A percentile compares a stretch with the other conserved stretches of the same genome.
phyloP scores from a whole-genome alignment of 2,888 invertebrate genomes.

The Uloborus plumipes region DNA sequence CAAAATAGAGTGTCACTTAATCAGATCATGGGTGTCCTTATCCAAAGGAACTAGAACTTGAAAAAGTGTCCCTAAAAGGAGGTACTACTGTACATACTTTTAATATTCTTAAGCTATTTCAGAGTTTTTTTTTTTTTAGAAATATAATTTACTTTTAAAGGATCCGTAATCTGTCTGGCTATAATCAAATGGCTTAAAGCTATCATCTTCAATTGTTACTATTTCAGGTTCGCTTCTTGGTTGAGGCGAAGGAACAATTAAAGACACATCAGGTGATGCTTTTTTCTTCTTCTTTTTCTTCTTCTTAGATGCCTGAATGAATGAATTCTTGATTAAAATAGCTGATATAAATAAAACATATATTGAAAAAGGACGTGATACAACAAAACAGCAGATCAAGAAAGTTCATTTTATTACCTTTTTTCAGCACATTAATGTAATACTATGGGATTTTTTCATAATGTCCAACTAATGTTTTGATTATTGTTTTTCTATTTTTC shows the following conservation, averaged over 20 bases:
- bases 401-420: too few species aligned
- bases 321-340: too few species aligned
- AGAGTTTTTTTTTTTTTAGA: too few species aligned
- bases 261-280: slow-evolving; percentile 33
- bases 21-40: too few species aligned
- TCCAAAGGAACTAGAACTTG: too few species aligned
- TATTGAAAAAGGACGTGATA: too few species aligned
- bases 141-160: slow-evolving; percentile 21
- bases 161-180: slow-evolving; percentile 32
- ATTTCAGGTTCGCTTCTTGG: slow-evolving; percentile 31
- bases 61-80: too few species aligned
- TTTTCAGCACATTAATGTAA: background rate
- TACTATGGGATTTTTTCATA: background rate
- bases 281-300: slow-evolving; percentile 35
- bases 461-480: background rate
- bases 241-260: background rate
- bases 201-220: slow-evolving; percentile 17
- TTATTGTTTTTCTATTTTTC: too few species aligned
- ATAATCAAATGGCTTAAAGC: slow-evolving; percentile 47
- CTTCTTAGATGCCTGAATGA: slow-evolving; percentile 20
- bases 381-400: too few species aligned
- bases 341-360: too few species aligned
- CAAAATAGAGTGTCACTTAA: too few species aligned
- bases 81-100: too few species aligned
- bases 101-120: background rate